phyloP scores from a whole-genome alignment of 1,140 invertebrate genomes.

The Calosoma granatense region DNA sequence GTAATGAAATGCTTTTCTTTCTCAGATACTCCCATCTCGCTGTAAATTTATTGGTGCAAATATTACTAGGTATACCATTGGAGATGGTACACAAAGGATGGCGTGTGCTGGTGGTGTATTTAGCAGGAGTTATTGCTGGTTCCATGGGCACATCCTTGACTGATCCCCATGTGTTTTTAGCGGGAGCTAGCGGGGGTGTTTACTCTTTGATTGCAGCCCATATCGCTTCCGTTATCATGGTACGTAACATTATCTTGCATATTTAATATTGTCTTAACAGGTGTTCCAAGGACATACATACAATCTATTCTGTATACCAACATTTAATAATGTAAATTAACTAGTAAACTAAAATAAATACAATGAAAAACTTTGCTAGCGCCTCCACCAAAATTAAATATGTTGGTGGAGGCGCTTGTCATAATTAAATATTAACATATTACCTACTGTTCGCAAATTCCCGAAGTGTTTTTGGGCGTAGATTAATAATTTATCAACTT shows the following conservation, averaged over 20 bases:
- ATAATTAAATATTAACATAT: too few relatives aligned
- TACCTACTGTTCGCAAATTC: too few relatives aligned
- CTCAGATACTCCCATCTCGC: conserved; percentile 71
- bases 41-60: conserved; percentile 85
- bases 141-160: conserved; percentile 81
- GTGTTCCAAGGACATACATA: too few relatives aligned
- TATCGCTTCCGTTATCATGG: conserved; percentile 88
- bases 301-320: too few relatives aligned
- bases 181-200: conserved; percentile 92
- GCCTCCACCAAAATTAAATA: too few relatives aligned
- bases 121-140: conserved; percentile 76
- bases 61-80: conserved; percentile 82
- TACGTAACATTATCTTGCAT: conserved; percentile 32
- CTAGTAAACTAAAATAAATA: not conserved
- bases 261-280: not conserved
- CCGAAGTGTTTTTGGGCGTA: too few relatives aligned
- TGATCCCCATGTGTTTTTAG: conserved; percentile 76
- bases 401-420: too few relatives aligned
- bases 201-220: conserved; percentile 94
- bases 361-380: not conserved
- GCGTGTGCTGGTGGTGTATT: conserved; percentile 71
- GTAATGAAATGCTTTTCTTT: too few relatives aligned
- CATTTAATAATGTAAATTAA: too few relatives aligned
- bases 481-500: too few relatives aligned
- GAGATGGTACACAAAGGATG: conserved; percentile 95